Conservation (phyloP, 2,113 vertebrate genomes). For the Lichenostomus cassidix region DNA sequence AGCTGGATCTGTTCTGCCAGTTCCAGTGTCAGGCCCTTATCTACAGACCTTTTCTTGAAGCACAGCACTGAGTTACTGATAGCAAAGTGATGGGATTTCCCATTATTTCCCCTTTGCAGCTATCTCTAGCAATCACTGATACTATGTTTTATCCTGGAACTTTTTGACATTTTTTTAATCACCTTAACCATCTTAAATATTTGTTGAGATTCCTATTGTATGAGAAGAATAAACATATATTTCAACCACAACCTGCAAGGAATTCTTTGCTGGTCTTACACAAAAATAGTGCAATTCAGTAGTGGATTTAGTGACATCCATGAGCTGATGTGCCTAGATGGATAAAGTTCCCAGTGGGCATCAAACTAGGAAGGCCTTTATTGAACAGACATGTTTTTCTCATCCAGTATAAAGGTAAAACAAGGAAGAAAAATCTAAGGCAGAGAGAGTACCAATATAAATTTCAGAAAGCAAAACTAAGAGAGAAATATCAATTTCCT, state of each 20-base stretch:
- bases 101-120: neutral
- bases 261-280: neutral
- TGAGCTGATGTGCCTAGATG: neutral
- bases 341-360: neutral
- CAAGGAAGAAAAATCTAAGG: neutral
- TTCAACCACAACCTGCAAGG: neutral
- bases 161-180: neutral
- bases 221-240: neutral
- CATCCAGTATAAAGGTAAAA: neutral
- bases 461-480: neutral
- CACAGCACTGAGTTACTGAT: neutral
- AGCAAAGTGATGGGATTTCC: neutral
- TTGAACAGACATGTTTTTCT: neutral
- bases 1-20: neutral
- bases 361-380: neutral
- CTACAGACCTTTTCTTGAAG: neutral
- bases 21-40: neutral
- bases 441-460: neutral
- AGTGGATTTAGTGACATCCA: neutral
- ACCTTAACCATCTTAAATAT: neutral
- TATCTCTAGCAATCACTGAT: neutral
- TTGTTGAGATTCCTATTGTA: neutral
- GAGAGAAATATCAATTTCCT: neutral
- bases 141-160: neutral
- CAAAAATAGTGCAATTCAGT: neutral